Evolutionary conservation across 2,888 invertebrate species (phyloP).

Genomic region (Synergus itoensis): DNA sequence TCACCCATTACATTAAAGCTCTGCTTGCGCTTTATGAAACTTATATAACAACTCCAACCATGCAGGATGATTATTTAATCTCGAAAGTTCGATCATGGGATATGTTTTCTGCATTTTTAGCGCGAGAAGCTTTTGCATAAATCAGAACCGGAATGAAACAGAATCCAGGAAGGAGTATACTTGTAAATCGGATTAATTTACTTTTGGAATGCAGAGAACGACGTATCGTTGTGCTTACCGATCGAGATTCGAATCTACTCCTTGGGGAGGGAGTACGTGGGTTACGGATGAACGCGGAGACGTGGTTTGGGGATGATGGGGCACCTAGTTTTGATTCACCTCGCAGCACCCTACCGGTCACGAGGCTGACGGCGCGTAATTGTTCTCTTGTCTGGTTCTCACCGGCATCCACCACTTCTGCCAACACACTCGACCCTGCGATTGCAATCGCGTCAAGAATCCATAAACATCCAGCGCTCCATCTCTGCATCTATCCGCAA

Average conservation of each 20-base stretch:
- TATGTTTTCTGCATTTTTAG: background rate
- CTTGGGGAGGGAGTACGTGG: conserved; percentile 58
- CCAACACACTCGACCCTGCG: conserved; percentile 66
- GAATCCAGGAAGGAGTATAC: background rate
- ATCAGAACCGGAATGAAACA: background rate
- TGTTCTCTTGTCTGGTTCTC: conserved; percentile 75
- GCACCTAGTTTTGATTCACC: conserved; percentile 76
- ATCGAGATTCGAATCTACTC: conserved; percentile 64
- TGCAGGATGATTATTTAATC: too few relatives aligned
- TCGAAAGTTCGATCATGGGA: too few relatives aligned
- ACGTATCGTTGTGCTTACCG: conserved; percentile 57
- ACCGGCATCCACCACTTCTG: conserved; percentile 58
- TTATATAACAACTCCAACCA: too few relatives aligned
- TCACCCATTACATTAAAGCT: background rate
- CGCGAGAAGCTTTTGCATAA: background rate
- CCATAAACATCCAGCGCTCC: conserved; percentile 67
- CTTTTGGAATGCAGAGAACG: conserved; percentile 39
- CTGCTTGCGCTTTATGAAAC: too few relatives aligned
- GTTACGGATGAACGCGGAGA: conserved; percentile 60
- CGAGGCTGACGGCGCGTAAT: conserved; percentile 76
- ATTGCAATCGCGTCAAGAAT: conserved; percentile 76
- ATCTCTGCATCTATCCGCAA: conserved; percentile 61
- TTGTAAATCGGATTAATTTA: conserved; percentile 42
- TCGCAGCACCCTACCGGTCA: conserved; percentile 73
- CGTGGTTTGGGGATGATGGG: conserved; percentile 63